phyloP scores from a whole-genome alignment of 2,113 vertebrate genomes.

The Gadus macrocephalus region DNA sequence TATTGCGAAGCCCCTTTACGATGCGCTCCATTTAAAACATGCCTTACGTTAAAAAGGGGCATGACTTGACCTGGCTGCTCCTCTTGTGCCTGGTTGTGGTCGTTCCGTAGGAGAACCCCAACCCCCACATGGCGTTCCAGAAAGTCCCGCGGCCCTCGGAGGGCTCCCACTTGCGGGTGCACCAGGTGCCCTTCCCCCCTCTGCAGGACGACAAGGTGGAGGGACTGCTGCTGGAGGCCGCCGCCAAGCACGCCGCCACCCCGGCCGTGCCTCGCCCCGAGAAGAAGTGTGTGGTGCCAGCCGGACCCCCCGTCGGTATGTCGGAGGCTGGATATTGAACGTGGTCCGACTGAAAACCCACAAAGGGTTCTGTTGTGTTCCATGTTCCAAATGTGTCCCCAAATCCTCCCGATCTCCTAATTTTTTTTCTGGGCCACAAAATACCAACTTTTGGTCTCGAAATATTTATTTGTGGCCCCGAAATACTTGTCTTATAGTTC shows the following conservation, averaged over 20 bases:
- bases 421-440: neutral
- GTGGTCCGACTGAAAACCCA: too few species aligned
- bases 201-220: conserved; percentile 84
- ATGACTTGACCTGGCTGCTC: neutral
- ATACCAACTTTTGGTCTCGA: too few species aligned
- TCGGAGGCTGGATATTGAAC: conserved; percentile 13
- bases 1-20: too few species aligned
- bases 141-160: conserved; percentile 94
- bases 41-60: neutral
- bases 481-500: too few species aligned
- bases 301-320: conserved; percentile 93
- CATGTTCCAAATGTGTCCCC: too few species aligned
- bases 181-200: conserved; percentile 87
- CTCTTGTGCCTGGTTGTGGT: neutral
- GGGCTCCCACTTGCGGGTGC: conserved; percentile 94
- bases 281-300: conserved; percentile 94
- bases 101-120: conserved; percentile 87
- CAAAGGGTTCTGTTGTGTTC: too few species aligned
- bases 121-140: conserved; percentile 97
- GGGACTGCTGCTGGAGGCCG: conserved; percentile 79
- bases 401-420: neutral
- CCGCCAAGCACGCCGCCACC: conserved; percentile 78
- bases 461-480: too few species aligned
- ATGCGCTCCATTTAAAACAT: neutral
- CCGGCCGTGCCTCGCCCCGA: conserved; percentile 71